Base-by-base conservation (phyloP, 2,113 vertebrate species). In the Anser brachyrhynchus region DNA sequence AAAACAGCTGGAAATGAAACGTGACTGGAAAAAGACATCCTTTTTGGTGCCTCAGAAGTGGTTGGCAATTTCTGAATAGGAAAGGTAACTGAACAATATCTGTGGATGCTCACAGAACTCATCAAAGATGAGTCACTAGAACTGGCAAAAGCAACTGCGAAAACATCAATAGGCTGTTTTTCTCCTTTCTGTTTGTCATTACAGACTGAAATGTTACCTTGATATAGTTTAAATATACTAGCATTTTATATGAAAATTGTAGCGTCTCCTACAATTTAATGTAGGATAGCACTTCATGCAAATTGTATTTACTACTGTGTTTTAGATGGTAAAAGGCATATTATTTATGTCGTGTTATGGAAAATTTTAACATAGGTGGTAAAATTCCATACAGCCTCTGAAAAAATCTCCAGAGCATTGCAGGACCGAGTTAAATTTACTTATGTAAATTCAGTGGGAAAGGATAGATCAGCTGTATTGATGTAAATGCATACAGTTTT, bases 341-440 rank as follows among this genome's bases (percentile, higher is more conserved):
- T 44, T 51, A 71, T 39, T 84, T 64, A 81, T 13, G 4, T 35
- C 78, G 71, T 2, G 1, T 33, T 65, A 82, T 8, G 33, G 43
- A 85, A 79, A 57, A 5, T 11, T 86, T 83, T 77, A 69, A 39
- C 49, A 64, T 37, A 33, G 6, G 20, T 26, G 5, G 25, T 55
- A 96, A 69, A 94, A 87, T 78, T 43, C 14, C 37, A 41, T 29
- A 59, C 31, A 87, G 54, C 25, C 29, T 83, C 72, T 83, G 33
- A 79, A 7, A 90, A 92, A 80, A 70, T 66, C 51, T 3, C 0
- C 64, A 93, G 58, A 90, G 39, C 13, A n/a, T 89, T 83, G 33
- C 29, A 93, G 72, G 67, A 86, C 54, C 39, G 62, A 92, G 17
- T 61, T 62, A 93, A 92, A 92, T 84, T 80, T 86, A 80, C 51